A percentile compares a stretch with the other conserved stretches of the same genome.
Conservation (phyloP, 2,888 invertebrate genomes). For the Sialis fuliginosa region DNA sequence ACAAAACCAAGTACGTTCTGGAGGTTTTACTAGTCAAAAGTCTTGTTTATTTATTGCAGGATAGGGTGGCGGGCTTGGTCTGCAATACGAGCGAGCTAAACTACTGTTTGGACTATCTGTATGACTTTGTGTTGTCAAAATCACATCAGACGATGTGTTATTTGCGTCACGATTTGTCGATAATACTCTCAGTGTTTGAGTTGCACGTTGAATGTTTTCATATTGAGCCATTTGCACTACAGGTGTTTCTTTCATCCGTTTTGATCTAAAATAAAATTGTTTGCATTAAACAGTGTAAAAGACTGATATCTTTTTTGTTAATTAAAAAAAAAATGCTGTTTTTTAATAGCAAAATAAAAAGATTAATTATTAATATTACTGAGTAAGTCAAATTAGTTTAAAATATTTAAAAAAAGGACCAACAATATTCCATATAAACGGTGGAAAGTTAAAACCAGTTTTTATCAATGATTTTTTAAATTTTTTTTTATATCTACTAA, state of each 20-base stretch:
- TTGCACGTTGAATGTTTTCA: slow-evolving; percentile 34
- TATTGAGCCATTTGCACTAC: slow-evolving; percentile 45
- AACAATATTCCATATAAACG: too few species aligned
- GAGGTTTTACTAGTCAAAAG: slow-evolving; percentile 34
- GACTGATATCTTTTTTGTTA: too few species aligned
- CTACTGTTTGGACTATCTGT: slow-evolving; percentile 23
- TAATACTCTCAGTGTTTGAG: slow-evolving; percentile 39
- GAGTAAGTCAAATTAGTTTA: too few species aligned
- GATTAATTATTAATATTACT: not conserved
- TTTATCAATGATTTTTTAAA: too few species aligned
- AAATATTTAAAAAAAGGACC: not conserved
- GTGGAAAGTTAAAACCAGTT: too few species aligned
- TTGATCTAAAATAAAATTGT: slow-evolving; percentile 18
- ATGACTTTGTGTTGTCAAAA: slow-evolving; percentile 18
- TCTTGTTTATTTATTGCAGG: slow-evolving; percentile 33
- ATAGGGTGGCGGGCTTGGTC: slow-evolving; percentile 42
- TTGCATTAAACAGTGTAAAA: too few species aligned
- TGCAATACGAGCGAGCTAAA: slow-evolving; percentile 21
- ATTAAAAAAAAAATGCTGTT: slow-evolving; percentile 2
- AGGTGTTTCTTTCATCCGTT: slow-evolving; percentile 24
- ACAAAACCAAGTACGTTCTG: slow-evolving; percentile 34
- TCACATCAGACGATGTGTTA: slow-evolving; percentile 16
- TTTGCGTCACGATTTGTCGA: slow-evolving; percentile 26
- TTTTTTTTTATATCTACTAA: too few species aligned
- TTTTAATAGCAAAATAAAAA: not conserved